Percentiles rank a stretch among this genome's conserved stretches.
Conservation (phyloP, 2,113 vertebrate genomes). For the Rhabdornis inornatus region DNA sequence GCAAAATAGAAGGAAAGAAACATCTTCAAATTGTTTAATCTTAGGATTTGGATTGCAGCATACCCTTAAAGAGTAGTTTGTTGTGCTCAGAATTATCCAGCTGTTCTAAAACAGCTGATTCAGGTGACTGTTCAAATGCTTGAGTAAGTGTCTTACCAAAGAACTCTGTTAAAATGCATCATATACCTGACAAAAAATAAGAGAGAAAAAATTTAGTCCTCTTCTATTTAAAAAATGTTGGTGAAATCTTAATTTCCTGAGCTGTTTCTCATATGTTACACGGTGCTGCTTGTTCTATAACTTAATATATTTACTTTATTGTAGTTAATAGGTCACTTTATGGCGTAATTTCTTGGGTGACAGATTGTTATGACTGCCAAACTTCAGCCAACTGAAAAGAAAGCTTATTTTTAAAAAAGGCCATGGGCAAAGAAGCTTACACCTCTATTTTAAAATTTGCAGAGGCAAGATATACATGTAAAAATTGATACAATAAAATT, state of each 20-base stretch:
- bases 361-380: accelerated
- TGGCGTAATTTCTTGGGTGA: not conserved
- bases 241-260: not conserved
- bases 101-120: not conserved
- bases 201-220: not conserved
- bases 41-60: not conserved
- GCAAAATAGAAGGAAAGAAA: not conserved
- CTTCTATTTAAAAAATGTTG: not conserved
- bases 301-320: not conserved
- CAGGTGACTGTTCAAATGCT: not conserved
- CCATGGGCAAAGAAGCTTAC: accelerated
- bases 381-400: not conserved
- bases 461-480: not conserved
- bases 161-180: not conserved
- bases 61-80: not conserved
- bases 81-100: not conserved
- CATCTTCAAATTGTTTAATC: not conserved
- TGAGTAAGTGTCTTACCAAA: not conserved
- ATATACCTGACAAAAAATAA: not conserved
- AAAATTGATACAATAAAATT: not conserved
- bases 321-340: not conserved
- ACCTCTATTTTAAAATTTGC: not conserved
- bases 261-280: not conserved
- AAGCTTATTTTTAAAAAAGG: not conserved
- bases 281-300: not conserved